A percentile compares a stretch with the other conserved stretches of the same genome.
Conservation (phyloP, 2,888 invertebrate genomes). For the Tholera decimalis region DNA sequence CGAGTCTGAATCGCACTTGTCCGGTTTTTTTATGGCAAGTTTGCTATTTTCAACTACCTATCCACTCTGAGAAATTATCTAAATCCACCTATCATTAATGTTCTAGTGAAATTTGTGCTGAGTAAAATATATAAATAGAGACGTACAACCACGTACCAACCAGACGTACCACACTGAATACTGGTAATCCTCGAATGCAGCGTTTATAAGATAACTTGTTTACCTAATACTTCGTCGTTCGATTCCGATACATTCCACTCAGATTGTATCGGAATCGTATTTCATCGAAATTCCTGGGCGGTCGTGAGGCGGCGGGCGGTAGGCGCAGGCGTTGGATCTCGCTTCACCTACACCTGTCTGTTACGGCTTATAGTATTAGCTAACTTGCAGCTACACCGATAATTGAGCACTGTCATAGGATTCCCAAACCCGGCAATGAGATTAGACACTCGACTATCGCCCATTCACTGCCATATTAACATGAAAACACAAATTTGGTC, state of each 20-base stretch:
- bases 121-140: background rate
- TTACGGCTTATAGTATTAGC: constrained; percentile 15
- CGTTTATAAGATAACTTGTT: constrained; percentile 13
- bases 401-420: constrained; percentile 33
- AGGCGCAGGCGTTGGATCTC: background rate
- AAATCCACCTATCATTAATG: too few species aligned
- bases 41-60: too few species aligned
- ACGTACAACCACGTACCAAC: too few species aligned
- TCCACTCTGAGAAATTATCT: too few species aligned
- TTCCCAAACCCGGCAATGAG: background rate
- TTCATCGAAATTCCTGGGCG: constrained; percentile 19
- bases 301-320: background rate
- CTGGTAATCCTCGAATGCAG: background rate
- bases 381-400: constrained; percentile 10
- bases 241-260: too few species aligned
- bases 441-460: constrained; percentile 8
- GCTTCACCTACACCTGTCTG: background rate
- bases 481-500: background rate
- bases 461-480: background rate
- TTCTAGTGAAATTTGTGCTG: background rate
- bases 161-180: background rate
- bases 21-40: too few species aligned
- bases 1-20: too few species aligned
- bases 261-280: constrained; percentile 11
- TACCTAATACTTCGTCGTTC: constrained; percentile 3